Evolutionary conservation across 1,140 invertebrate species (phyloP).

Genomic region (Lethrus apterus): DNA sequence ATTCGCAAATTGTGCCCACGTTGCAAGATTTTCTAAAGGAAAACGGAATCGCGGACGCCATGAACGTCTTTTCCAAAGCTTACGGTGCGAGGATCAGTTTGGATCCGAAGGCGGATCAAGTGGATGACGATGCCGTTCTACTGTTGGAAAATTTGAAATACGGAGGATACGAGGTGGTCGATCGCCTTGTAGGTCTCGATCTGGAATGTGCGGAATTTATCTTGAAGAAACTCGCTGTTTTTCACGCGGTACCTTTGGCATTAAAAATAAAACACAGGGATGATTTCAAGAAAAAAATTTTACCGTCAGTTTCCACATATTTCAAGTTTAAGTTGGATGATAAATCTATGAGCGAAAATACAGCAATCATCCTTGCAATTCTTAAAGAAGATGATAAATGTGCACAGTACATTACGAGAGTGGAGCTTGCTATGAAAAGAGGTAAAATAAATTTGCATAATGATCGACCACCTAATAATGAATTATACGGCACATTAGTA

Average conservation of each 20-base stretch:
- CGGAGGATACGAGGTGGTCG: constrained; percentile 31
- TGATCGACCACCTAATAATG: not conserved
- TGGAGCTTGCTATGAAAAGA: not conserved
- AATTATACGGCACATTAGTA: constrained; percentile 45
- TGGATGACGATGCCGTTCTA: constrained; percentile 35
- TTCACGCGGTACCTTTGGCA: constrained; percentile 41
- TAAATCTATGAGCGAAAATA: not conserved
- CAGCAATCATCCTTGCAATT: not conserved
- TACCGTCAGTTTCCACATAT: constrained; percentile 29
- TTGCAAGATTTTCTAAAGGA: constrained; percentile 28
- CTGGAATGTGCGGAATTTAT: constrained; percentile 34
- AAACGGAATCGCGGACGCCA: constrained; percentile 16
- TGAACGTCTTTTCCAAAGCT: constrained; percentile 25
- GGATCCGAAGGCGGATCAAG: constrained; percentile 17
- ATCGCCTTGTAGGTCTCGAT: constrained; percentile 36
- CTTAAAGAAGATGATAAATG: constrained; percentile 3
- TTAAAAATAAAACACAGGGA: constrained; percentile 39
- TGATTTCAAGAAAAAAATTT: constrained; percentile 39
- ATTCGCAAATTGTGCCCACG: constrained; percentile 25
- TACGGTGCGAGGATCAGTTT: constrained; percentile 31
- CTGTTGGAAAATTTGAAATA: constrained; percentile 41
- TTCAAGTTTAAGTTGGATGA: constrained; percentile 3
- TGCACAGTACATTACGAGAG: not conserved
- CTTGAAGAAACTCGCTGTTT: constrained; percentile 36
- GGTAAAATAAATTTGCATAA: not conserved